These are phyloP conservation scores for Catharus minimus DNA, from an alignment of 2,113 vertebrate genomes.

Conservation along the genomic window DNA sequence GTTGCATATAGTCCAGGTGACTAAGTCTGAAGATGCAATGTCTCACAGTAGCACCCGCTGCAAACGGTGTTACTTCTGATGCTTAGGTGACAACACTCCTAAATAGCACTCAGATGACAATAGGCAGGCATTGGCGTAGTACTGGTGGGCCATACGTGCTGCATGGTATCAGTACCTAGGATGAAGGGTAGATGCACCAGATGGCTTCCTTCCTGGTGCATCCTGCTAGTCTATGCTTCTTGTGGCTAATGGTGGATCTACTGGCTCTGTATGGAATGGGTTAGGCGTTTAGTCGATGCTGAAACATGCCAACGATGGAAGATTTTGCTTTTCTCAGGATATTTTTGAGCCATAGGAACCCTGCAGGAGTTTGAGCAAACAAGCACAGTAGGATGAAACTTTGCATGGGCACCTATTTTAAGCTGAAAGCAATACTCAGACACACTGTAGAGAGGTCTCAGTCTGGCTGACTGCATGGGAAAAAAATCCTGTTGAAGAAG, in stretches of 20 bases:
- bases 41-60: conserved; percentile 60
- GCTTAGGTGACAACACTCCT: conserved; percentile 61
- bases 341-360: conserved; percentile 75
- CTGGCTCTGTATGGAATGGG: conserved; percentile 70
- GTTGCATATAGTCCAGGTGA: conserved; percentile 68
- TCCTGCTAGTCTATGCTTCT: conserved; percentile 56
- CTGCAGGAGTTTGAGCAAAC: conserved; percentile 71
- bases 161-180: conserved; percentile 67
- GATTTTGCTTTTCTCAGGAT: conserved; percentile 80
- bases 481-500: conserved; percentile 77
- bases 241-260: conserved; percentile 67
- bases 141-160: conserved; percentile 63
- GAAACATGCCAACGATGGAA: conserved; percentile 69
- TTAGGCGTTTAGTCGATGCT: conserved; percentile 58
- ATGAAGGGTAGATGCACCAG: conserved; percentile 68
- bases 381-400: conserved; percentile 72
- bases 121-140: conserved; percentile 42
- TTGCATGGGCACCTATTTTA: conserved; percentile 75
- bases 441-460: conserved; percentile 71
- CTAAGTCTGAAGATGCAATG: conserved; percentile 69
- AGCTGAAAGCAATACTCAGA: conserved; percentile 76
- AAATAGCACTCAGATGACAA: conserved; percentile 51
- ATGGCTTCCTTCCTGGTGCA: conserved; percentile 50
- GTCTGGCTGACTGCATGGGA: conserved; percentile 81
- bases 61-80: conserved; percentile 54